phyloP scores from a whole-genome alignment of 2,888 invertebrate species.

The Hypselothyrea guttata region DNA sequence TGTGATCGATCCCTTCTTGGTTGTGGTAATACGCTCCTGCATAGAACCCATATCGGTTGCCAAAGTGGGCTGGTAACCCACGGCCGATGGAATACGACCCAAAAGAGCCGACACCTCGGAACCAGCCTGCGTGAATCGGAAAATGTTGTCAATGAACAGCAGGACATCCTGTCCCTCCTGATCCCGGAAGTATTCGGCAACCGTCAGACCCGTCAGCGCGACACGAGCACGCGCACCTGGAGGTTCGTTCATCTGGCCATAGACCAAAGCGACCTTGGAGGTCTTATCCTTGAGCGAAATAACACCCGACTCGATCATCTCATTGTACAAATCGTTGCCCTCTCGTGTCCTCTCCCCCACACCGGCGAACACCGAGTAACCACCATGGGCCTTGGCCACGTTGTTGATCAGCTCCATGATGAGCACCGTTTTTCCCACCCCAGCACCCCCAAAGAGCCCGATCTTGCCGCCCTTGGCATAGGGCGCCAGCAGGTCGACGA shows the following conservation, averaged over 20 bases:
- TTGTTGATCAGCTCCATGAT: slow-evolving; percentile 99
- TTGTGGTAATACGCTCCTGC: slow-evolving; percentile 98
- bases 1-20: slow-evolving; percentile 96
- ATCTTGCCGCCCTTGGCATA: slow-evolving; percentile 98
- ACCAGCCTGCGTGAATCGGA: slow-evolving; percentile 96
- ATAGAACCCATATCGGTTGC: slow-evolving; percentile 98
- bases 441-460: slow-evolving; percentile 96
- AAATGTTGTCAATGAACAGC: slow-evolving; percentile 98
- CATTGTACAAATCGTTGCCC: slow-evolving; percentile 97
- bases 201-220: slow-evolving; percentile 94
- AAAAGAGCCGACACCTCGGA: slow-evolving; percentile 94
- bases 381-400: slow-evolving; percentile 97
- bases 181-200: slow-evolving; percentile 97
- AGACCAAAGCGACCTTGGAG: slow-evolving; percentile 93
- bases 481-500: slow-evolving; percentile 95
- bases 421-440: slow-evolving; percentile 96
- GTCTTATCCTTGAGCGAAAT: slow-evolving; percentile 94
- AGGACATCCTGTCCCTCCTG: slow-evolving; percentile 96
- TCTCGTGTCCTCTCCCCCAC: slow-evolving; percentile 98
- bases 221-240: slow-evolving; percentile 97
- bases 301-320: slow-evolving; percentile 97
- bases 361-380: slow-evolving; percentile 97
- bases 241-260: slow-evolving; percentile 98
- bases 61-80: slow-evolving; percentile 97
- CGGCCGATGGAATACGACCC: slow-evolving; percentile 97